A percentile compares a stretch with the other conserved stretches of the same genome.
Evolutionary conservation across 2,113 vertebrate genomes (phyloP).

Genomic region (Irena cyanogastra): DNA sequence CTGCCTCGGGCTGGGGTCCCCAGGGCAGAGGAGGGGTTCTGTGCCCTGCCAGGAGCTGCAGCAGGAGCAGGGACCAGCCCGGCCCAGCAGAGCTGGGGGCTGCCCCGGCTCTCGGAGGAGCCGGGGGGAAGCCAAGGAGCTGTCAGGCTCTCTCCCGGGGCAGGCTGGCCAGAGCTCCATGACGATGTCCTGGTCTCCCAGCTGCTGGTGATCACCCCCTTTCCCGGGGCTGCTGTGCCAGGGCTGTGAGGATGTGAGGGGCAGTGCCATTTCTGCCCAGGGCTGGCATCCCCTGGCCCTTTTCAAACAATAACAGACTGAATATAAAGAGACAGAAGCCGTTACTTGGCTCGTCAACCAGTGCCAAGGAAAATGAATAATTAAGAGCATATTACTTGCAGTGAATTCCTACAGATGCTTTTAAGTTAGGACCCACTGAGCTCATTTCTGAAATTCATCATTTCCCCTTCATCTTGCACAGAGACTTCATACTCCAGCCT

Average conservation of each 20-base stretch:
- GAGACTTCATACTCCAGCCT: constrained; percentile 4
- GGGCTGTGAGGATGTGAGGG: constrained; percentile 25
- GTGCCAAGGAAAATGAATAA: constrained; percentile 80
- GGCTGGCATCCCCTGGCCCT: constrained; percentile 71
- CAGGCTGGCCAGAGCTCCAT: constrained; percentile 72
- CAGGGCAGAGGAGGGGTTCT: fast-evolving
- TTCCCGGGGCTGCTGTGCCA: constrained; percentile 57
- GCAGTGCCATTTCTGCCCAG: constrained; percentile 61
- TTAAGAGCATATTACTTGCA: constrained; percentile 72
- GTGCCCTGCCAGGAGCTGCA: background rate
- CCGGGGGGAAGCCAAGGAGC: constrained; percentile 59
- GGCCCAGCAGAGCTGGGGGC: background rate
- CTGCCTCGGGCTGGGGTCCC: background rate
- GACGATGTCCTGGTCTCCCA: constrained; percentile 77
- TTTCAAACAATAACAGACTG: constrained; percentile 77
- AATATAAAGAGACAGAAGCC: constrained; percentile 77
- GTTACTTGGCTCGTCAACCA: constrained; percentile 66
- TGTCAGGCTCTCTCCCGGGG: constrained; percentile 58
- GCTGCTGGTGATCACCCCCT: constrained; percentile 71
- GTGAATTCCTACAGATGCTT: constrained; percentile 71
- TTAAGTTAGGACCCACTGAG: constrained; percentile 67
- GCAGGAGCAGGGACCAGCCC: background rate
- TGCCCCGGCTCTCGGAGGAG: background rate
- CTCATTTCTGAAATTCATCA: constrained; percentile 68
- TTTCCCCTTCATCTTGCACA: constrained; percentile 65